Evolutionary conservation across 1,140 invertebrate species (phyloP).

Genomic region (Mylabris phalerata): DNA sequence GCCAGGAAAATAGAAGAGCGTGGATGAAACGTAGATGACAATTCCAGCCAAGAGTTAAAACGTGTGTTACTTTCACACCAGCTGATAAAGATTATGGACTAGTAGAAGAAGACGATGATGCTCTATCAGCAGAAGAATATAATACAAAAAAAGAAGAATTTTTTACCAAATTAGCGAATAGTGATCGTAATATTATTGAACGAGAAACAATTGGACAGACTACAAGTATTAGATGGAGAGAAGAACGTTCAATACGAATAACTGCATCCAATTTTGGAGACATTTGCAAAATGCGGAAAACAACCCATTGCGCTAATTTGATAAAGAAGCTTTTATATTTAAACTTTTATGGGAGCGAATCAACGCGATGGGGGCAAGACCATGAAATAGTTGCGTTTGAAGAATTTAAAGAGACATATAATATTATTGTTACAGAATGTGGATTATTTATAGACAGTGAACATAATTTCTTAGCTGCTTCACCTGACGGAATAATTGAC

Average conservation of each 20-base stretch:
- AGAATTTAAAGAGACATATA: background rate
- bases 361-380: background rate
- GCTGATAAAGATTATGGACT: background rate
- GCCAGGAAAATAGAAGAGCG: background rate
- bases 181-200: background rate
- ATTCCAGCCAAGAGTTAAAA: background rate
- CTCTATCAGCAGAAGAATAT: background rate
- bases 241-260: background rate
- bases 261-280: background rate
- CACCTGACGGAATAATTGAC: slow-evolving; percentile 22
- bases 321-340: background rate
- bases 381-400: background rate
- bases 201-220: background rate
- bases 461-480: slow-evolving; percentile 14
- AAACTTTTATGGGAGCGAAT: background rate
- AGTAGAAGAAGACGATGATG: background rate
- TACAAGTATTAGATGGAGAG: background rate
- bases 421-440: background rate
- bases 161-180: background rate
- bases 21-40: background rate
- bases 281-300: background rate
- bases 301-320: background rate
- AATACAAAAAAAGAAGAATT: background rate
- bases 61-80: background rate
- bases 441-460: background rate